Percentiles rank a stretch among this genome's conserved stretches.
These are phyloP conservation scores for Percopsis transmontana DNA, from an alignment of 2,113 vertebrate species.

Conservation along the genomic window DNA sequence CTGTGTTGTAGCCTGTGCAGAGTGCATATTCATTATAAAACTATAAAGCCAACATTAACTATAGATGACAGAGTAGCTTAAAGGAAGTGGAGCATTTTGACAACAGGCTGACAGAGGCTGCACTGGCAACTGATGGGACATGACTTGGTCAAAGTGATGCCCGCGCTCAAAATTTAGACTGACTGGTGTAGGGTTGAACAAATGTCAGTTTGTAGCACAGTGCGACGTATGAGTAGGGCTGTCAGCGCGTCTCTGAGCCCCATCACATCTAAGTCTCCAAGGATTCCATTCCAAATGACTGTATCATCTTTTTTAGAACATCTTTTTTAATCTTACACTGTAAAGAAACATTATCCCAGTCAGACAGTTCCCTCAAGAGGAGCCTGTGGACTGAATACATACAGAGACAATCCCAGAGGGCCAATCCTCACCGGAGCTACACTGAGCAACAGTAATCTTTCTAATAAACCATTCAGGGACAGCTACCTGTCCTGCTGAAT, in stretches of 20 bases:
- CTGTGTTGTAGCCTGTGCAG: constrained; percentile 28
- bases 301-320: neutral
- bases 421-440: constrained; percentile 38
- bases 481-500: constrained; percentile 31
- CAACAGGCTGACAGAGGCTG: constrained; percentile 49
- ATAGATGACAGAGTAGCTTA: constrained; percentile 53
- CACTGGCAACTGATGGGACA: constrained; percentile 40
- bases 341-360: neutral
- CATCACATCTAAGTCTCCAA: neutral
- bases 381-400: constrained; percentile 37
- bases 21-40: constrained; percentile 23
- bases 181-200: constrained; percentile 41
- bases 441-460: constrained; percentile 55
- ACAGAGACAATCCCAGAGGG: constrained; percentile 6
- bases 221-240: neutral
- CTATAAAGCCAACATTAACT: constrained; percentile 39
- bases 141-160: constrained; percentile 47
- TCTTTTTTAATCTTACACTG: too few relatives aligned
- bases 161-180: constrained; percentile 41
- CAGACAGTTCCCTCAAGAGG: neutral
- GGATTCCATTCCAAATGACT: neutral
- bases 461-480: constrained; percentile 56
- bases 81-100: constrained; percentile 38
- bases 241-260: neutral
- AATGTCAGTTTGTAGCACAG: constrained; percentile 8